These are phyloP conservation scores for Meteorus colon DNA, from an alignment of 2,888 invertebrate species.

Conservation along the genomic window DNA sequence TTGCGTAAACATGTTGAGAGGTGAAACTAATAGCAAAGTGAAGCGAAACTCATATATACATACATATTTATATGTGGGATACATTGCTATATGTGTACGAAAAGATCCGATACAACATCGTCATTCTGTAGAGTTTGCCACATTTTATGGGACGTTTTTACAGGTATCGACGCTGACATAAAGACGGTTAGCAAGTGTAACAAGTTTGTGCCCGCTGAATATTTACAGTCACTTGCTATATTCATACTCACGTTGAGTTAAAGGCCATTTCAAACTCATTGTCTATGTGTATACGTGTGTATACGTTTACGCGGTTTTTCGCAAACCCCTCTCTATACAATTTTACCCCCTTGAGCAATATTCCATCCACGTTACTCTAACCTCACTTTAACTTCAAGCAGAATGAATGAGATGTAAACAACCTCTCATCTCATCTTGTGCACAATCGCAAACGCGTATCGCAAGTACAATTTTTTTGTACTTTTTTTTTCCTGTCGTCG, in stretches of 20 bases:
- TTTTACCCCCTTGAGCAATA: conserved; percentile 24
- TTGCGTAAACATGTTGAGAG: neutral
- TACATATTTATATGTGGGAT: neutral
- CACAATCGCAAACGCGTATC: conserved; percentile 33
- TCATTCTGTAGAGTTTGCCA: neutral
- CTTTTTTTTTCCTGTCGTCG: neutral
- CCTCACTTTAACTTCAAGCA: conserved; percentile 39
- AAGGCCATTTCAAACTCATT: conserved; percentile 43
- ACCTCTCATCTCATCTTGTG: conserved; percentile 44
- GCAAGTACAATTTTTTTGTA: conserved; percentile 9
- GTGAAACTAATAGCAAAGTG: conserved; percentile 24
- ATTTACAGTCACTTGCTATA: conserved; percentile 29
- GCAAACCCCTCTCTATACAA: neutral
- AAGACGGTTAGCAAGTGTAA: neutral
- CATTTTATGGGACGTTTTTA: conserved; percentile 9
- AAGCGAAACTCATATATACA: neutral
- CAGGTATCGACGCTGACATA: neutral
- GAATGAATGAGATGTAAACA: conserved; percentile 62
- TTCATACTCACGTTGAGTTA: conserved; percentile 50
- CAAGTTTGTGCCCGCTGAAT: neutral
- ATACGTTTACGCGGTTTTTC: conserved; percentile 10
- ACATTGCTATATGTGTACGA: neutral
- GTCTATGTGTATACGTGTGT: neutral
- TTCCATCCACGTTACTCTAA: conserved; percentile 5
- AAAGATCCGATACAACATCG: neutral